Percentiles rank a stretch among this genome's conserved stretches.
Conservation (phyloP, 2,797 vertebrate genomes). For the Merluccius polli region DNA sequence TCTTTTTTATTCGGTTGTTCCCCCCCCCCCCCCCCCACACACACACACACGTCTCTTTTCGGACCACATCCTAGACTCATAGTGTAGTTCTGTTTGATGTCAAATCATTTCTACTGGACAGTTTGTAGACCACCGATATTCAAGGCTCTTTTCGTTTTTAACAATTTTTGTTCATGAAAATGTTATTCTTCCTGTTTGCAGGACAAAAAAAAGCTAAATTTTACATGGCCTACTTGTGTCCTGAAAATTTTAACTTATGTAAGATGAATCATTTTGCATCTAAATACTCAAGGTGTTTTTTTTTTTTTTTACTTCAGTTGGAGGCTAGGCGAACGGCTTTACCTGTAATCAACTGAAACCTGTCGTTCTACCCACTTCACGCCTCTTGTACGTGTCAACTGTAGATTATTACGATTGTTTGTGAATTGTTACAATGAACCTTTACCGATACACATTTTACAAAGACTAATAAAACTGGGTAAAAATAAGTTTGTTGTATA, state of each 20-base stretch:
- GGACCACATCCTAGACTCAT: slow-evolving; percentile 8
- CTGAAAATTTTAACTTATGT: slow-evolving; percentile 14
- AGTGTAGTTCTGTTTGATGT: slow-evolving; percentile 26
- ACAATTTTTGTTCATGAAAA: neutral
- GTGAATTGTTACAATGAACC: slow-evolving; percentile 73
- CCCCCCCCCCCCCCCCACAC: slow-evolving; percentile 15
- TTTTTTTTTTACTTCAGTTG: neutral
- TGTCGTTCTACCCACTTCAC: slow-evolving; percentile 38
- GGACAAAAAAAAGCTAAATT: slow-evolving; percentile 16
- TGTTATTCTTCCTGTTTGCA: neutral
- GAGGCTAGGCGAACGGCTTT: slow-evolving; percentile 35
- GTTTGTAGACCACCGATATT: slow-evolving; percentile 28
- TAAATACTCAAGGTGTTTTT: neutral
- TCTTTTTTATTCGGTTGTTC: slow-evolving; percentile 33
- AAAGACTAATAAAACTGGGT: slow-evolving; percentile 88
- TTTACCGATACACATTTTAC: slow-evolving; percentile 87
- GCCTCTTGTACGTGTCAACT: slow-evolving; percentile 50
- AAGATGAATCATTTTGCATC: slow-evolving; percentile 11
- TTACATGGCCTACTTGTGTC: slow-evolving; percentile 32
- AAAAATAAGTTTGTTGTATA: slow-evolving; percentile 23
- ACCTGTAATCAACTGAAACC: slow-evolving; percentile 32
- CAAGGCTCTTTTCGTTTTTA: slow-evolving; percentile 34
- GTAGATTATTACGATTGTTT: slow-evolving; percentile 48
- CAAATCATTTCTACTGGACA: slow-evolving; percentile 25
- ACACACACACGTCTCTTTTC: slow-evolving; percentile 17